Evolutionary conservation across 2,888 invertebrate species (phyloP).

Genomic region (Epirrita christyi): DNA sequence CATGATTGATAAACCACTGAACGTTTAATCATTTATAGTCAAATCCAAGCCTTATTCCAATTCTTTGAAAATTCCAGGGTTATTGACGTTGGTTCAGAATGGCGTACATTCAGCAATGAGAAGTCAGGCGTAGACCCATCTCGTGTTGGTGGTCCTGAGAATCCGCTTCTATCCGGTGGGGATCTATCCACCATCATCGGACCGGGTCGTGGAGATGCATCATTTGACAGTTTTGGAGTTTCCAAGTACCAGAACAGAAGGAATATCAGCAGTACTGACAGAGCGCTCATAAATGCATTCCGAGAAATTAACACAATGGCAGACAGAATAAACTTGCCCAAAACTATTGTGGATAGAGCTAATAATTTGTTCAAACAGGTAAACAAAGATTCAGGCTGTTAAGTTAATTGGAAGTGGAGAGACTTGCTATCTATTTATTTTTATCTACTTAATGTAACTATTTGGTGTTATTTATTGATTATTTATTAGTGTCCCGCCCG

Average conservation of each 20-base stretch:
- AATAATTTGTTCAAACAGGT: constrained; percentile 99
- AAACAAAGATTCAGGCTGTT: constrained; percentile 36
- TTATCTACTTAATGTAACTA: too few relatives aligned
- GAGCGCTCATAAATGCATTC: constrained; percentile 97
- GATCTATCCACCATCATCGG: constrained; percentile 99
- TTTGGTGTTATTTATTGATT: too few relatives aligned
- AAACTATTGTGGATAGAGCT: constrained; percentile 98
- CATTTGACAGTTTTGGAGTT: constrained; percentile 94
- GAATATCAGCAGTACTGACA: constrained; percentile 96
- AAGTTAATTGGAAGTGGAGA: too few relatives aligned
- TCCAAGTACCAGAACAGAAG: constrained; percentile 90
- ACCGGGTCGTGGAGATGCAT: constrained; percentile 90
- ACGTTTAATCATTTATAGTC: too few relatives aligned
- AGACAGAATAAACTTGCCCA: constrained; percentile 98
- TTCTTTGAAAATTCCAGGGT: constrained; percentile 86
- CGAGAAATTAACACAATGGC: constrained; percentile 99
- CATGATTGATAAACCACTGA: neutral
- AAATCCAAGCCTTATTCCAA: too few relatives aligned
- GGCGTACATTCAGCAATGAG: constrained; percentile 99
- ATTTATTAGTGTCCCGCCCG: too few relatives aligned
- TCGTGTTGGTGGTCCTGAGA: constrained; percentile 99
- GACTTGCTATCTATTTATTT: too few relatives aligned
- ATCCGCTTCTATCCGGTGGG: constrained; percentile 96
- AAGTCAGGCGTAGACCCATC: constrained; percentile 98
- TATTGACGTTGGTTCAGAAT: constrained; percentile 99